These are phyloP conservation scores for Morone saxatilis DNA, from an alignment of 2,113 vertebrate species.

Conservation along the genomic window DNA sequence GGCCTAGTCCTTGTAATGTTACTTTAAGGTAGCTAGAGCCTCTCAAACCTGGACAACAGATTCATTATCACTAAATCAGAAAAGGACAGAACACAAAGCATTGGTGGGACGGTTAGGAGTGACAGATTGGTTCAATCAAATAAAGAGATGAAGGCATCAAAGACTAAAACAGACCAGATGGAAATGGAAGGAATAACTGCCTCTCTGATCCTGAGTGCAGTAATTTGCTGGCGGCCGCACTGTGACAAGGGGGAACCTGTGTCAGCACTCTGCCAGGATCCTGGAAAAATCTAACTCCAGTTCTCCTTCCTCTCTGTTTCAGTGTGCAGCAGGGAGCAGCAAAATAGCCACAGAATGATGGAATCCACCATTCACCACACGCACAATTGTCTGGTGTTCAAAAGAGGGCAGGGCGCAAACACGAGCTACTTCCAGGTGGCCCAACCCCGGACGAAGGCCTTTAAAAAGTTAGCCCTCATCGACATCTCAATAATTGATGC, in stretches of 20 bases:
- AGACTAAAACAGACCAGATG: background rate
- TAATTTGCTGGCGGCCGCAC: slow-evolving; percentile 53
- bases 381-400: background rate
- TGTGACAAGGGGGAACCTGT: slow-evolving; percentile 72
- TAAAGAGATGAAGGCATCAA: background rate
- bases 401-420: background rate
- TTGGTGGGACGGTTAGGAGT: background rate
- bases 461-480: background rate
- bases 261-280: slow-evolving; percentile 82
- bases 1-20: background rate
- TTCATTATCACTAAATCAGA: background rate
- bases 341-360: slow-evolving; percentile 33
- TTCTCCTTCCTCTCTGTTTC: slow-evolving; percentile 79
- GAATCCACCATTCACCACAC: slow-evolving; percentile 16
- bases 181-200: slow-evolving; percentile 29
- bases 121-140: background rate
- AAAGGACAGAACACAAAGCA: background rate
- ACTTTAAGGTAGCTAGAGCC: background rate
- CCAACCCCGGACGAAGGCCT: background rate
- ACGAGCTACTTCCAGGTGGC: background rate
- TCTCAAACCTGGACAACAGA: background rate
- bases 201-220: slow-evolving; percentile 36
- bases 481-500: background rate
- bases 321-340: slow-evolving; percentile 6
- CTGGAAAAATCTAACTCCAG: slow-evolving; percentile 77